Evolutionary conservation across 1,140 invertebrate species (phyloP).

Genomic region (Caenorhabditis brenneri): DNA sequence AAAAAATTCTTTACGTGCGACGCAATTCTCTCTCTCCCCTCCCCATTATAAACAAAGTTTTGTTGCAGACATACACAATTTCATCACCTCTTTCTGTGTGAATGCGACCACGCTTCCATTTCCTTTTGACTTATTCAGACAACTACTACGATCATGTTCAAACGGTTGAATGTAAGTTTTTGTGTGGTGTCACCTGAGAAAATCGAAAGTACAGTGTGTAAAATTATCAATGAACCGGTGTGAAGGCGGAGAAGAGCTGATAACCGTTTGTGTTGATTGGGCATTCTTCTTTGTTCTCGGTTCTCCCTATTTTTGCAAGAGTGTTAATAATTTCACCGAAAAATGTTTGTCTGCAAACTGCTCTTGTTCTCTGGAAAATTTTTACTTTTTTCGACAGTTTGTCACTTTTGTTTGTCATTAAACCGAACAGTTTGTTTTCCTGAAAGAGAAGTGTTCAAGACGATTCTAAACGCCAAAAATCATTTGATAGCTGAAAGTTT

Average conservation of each 20-base stretch:
- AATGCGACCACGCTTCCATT: neutral
- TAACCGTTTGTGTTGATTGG: neutral
- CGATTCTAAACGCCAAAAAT: neutral
- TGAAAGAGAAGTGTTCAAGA: neutral
- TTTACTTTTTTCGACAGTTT: too few species aligned
- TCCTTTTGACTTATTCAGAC: neutral
- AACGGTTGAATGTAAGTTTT: constrained; percentile 27
- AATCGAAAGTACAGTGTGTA: neutral
- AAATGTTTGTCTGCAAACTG: neutral
- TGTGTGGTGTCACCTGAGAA: too few species aligned
- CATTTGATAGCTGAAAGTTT: neutral
- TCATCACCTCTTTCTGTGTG: neutral
- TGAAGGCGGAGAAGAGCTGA: neutral
- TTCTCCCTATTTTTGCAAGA: neutral
- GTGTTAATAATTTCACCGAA: constrained; percentile 1
- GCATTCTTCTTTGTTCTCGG: constrained; percentile 24
- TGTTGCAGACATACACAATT: neutral
- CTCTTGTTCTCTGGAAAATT: too few species aligned
- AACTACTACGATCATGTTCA: constrained; percentile 18
- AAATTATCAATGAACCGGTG: neutral
- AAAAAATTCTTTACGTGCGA: neutral
- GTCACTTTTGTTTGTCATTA: neutral
- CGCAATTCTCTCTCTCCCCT: neutral
- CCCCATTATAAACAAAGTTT: neutral
- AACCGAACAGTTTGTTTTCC: neutral